Evolutionary conservation across 2,113 vertebrate genomes (phyloP), one percentile per base, ranked within the genome.

Genomic region (Alligator sinensis): DNA sequence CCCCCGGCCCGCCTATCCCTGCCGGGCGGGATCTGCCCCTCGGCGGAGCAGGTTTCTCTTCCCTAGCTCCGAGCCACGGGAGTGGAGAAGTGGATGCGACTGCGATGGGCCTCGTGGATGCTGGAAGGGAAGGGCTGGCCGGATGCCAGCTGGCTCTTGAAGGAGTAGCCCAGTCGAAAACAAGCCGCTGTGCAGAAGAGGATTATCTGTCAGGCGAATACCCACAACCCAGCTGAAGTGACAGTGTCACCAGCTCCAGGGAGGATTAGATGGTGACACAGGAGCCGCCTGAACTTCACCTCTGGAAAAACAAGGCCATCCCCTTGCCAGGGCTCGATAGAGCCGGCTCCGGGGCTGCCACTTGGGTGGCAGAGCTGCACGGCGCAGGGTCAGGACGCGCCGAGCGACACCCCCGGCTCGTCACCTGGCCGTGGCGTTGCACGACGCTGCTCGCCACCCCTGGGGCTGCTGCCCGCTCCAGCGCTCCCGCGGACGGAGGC

Each of bases 221-320:
- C 86, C 95, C 90, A 80, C 76, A 9, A 0, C 62, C 86, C 90
- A 88, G 81, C 83, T 83, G 74, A 86, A 81, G 25, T 30, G 83
- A 79, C 86, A 61, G 63, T 63, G 91, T 25, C 76, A 86, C 90
- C 76, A 8, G 2, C 91, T 91, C 70, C 83, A 11, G 11, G 57
- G 28, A 22, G 91, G 82, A 84, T 90, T 77, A 82, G 77, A 68
- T 24, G 88, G 17, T 47, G 38, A 28, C 64, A 82, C 57, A 47
- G 85, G 82, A 91, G 47, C 72, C n/a, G 64, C 84, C 82, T 68
- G 14, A 59, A 58, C 77, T 95, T 84, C 82, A 91, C 95, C 84
- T 10, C 77, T 76, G 62, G 90, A 57, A n/a, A 95, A 96, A 96
- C 77, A 77, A 94, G 84, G 77, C 22, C 3, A 90, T 84, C 88